A percentile compares a stretch with the other conserved stretches of the same genome.
phyloP scores from a whole-genome alignment of 1,140 invertebrate species.

The Cecropterus lyciades region DNA sequence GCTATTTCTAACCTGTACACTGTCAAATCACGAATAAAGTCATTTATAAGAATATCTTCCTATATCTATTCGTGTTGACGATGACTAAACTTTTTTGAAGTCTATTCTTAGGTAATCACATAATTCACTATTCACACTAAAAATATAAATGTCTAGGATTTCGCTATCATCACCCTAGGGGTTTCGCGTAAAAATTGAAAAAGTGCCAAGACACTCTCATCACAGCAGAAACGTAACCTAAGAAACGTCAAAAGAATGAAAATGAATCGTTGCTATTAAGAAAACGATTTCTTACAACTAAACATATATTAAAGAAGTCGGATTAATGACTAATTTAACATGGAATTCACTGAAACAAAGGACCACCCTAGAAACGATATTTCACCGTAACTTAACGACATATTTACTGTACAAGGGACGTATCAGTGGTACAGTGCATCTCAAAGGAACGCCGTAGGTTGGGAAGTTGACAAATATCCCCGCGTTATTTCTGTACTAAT shows the following conservation, averaged over 20 bases:
- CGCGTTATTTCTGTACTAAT: constrained; percentile 82
- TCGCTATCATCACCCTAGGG: no score
- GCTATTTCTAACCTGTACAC: no score
- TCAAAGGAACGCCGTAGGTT: constrained; percentile 72
- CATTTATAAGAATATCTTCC: no score
- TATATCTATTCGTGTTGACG: no score
- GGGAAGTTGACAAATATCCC: constrained; percentile 81
- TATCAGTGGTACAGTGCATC: constrained; percentile 46
- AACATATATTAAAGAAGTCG: not conserved
- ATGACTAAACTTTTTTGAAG: no score
- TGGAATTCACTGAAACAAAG: constrained; percentile 37
- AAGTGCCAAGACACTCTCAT: no score
- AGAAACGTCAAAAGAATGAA: not conserved
- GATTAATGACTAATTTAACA: constrained; percentile 15
- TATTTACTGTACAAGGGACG: constrained; percentile 62
- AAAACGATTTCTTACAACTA: not conserved
- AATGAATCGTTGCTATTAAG: not conserved
- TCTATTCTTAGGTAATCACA: no score
- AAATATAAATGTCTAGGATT: no score
- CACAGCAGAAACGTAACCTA: not conserved
- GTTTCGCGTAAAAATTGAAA: no score
- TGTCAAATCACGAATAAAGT: no score
- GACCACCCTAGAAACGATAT: constrained; percentile 70
- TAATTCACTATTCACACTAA: no score
- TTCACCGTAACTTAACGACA: constrained; percentile 67